A percentile compares a stretch with the other conserved stretches of the same genome.
Evolutionary conservation across 2,888 invertebrate species (phyloP).

Genomic region (Amorpha juglandis): DNA sequence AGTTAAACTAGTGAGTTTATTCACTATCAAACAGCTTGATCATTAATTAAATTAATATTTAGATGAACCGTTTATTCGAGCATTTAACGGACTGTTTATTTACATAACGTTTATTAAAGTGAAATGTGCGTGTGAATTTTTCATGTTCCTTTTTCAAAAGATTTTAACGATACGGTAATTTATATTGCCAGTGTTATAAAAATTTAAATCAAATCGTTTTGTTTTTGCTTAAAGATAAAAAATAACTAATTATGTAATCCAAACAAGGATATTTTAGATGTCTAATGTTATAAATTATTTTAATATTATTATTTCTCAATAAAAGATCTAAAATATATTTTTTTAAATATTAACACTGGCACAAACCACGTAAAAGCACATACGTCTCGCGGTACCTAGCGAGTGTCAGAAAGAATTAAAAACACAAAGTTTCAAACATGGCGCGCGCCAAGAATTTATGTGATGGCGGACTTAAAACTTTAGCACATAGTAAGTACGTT

Average conservation of each 20-base stretch:
- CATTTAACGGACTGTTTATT: conserved; percentile 5
- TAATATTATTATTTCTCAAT: too few species aligned
- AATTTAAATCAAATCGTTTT: too few species aligned
- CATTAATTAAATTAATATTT: conserved; percentile 44
- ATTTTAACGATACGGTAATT: background rate
- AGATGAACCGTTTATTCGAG: conserved; percentile 18
- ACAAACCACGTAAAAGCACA: background rate
- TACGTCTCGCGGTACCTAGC: conserved; percentile 9
- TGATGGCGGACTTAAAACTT: conserved; percentile 23
- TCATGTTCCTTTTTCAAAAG: background rate
- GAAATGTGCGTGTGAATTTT: background rate
- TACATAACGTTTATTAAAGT: background rate
- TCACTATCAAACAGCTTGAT: conserved; percentile 37
- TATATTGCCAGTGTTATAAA: background rate
- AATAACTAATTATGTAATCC: too few species aligned
- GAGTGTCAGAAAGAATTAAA: conserved; percentile 24
- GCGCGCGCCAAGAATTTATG: conserved; percentile 22
- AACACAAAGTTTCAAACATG: conserved; percentile 23
- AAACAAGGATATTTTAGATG: too few species aligned
- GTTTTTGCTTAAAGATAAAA: too few species aligned
- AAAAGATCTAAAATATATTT: too few species aligned
- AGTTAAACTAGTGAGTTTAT: conserved; percentile 35
- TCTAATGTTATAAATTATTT: too few species aligned
- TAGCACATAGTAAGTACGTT: conserved; percentile 27
- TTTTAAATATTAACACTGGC: background rate